These are phyloP conservation scores for Drosophila carrolli DNA, from an alignment of 1,140 invertebrate species.

Conservation along the genomic window DNA sequence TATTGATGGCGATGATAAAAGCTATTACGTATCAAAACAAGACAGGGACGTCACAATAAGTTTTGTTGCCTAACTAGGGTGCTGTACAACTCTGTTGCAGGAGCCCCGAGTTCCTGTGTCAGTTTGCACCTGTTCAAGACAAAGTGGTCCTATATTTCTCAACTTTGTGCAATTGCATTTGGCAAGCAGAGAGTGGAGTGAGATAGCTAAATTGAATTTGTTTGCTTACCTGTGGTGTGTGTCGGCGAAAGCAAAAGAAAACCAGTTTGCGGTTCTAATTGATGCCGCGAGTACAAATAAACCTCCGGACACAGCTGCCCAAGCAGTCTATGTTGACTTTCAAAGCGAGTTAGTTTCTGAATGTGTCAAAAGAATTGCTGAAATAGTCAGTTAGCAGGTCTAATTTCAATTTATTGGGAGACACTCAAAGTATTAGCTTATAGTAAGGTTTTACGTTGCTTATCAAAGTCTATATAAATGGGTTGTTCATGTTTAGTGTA, in stretches of 20 bases:
- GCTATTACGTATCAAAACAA: slow-evolving; percentile 4
- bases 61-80: neutral
- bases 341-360: neutral
- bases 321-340: slow-evolving; percentile 1
- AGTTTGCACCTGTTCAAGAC: slow-evolving; percentile 12
- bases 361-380: neutral
- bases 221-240: slow-evolving; percentile 33
- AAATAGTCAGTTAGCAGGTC: neutral
- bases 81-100: neutral
- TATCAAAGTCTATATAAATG: neutral
- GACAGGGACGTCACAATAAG: slow-evolving; percentile 15
- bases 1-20: slow-evolving; percentile 30
- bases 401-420: slow-evolving; percentile 38
- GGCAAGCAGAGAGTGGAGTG: slow-evolving; percentile 1
- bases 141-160: slow-evolving; percentile 15
- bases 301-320: neutral
- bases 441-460: neutral
- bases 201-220: slow-evolving; percentile 61
- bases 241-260: slow-evolving; percentile 10
- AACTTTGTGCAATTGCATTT: slow-evolving; percentile 33
- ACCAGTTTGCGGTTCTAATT: slow-evolving; percentile 46
- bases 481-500: slow-evolving; percentile 18
- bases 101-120: neutral
- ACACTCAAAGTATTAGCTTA: neutral
- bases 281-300: slow-evolving; percentile 36